A percentile compares a stretch with the other conserved stretches of the same genome.
Conservation (phyloP, 2,797 vertebrate genomes). For the Mareca penelope region DNA sequence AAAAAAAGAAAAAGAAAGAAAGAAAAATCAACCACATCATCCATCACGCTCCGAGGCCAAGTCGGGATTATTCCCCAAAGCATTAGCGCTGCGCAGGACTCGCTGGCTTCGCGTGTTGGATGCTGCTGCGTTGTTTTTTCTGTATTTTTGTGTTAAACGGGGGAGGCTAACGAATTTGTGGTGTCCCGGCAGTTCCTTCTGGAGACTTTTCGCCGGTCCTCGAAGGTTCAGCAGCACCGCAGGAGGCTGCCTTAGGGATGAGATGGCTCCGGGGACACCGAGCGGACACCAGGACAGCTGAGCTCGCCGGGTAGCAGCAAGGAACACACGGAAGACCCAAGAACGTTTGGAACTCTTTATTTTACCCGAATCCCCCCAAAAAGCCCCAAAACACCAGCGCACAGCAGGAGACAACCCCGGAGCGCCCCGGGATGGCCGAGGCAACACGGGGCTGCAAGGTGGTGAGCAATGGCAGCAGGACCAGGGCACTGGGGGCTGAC, state of each 20-base stretch:
- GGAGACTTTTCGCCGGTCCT: not conserved
- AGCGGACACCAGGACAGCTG: not conserved
- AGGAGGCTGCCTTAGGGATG: rapidly evolving
- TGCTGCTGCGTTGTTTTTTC: not conserved
- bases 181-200: not conserved
- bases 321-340: rapidly evolving
- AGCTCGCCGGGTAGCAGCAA: not conserved
- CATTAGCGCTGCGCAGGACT: rapidly evolving
- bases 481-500: too few species aligned
- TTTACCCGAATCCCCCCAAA: not conserved
- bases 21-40: not conserved
- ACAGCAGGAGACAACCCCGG: not conserved
- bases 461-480: too few species aligned
- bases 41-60: not conserved
- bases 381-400: not conserved
- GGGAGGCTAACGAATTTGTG: rapidly evolving
- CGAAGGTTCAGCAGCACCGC: not conserved
- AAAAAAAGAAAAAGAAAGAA: not conserved
- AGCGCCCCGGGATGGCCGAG: not conserved
- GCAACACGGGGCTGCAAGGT: too few species aligned
- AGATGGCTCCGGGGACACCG: not conserved
- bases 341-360: not conserved
- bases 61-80: not conserved
- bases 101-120: rapidly evolving
- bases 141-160: not conserved